These are phyloP conservation scores for Salvelinus fontinalis DNA, from an alignment of 2,113 vertebrate genomes.

Conservation along the genomic window DNA sequence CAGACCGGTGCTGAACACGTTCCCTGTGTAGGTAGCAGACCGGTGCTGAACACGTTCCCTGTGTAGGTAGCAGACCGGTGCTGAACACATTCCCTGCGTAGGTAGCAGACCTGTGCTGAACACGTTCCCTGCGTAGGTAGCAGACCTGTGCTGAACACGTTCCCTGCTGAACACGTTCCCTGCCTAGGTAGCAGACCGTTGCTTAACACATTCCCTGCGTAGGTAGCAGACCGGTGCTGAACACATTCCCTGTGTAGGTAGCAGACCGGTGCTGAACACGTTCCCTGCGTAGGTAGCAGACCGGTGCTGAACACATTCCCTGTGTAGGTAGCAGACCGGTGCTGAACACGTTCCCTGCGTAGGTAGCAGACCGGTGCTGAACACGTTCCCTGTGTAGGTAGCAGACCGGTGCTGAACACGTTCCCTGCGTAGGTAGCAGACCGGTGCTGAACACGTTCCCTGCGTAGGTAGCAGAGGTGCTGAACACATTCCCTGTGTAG, in stretches of 20 bases:
- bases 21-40: too few species aligned
- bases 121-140: conserved; percentile 51
- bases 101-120: conserved; percentile 39
- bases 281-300: conserved; percentile 52
- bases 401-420: conserved; percentile 31
- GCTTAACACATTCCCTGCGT: conserved; percentile 44
- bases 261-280: conserved; percentile 36
- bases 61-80: conserved; percentile 56
- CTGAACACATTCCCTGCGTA: conserved; percentile 34
- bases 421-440: too few species aligned
- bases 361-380: conserved; percentile 57
- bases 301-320: conserved; percentile 26
- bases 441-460: too few species aligned
- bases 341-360: not conserved
- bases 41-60: conserved; percentile 20
- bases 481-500: too few species aligned
- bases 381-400: conserved; percentile 56
- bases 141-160: conserved; percentile 35
- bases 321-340: too few species aligned
- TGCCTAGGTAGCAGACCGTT: conserved; percentile 56
- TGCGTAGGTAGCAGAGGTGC: too few species aligned
- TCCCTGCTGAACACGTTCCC: conserved; percentile 31
- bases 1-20: too few species aligned
- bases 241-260: conserved; percentile 51
- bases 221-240: conserved; percentile 48